phyloP scores from a whole-genome alignment of 2,888 invertebrate genomes.

The Zaprionus obscuricornis region DNA sequence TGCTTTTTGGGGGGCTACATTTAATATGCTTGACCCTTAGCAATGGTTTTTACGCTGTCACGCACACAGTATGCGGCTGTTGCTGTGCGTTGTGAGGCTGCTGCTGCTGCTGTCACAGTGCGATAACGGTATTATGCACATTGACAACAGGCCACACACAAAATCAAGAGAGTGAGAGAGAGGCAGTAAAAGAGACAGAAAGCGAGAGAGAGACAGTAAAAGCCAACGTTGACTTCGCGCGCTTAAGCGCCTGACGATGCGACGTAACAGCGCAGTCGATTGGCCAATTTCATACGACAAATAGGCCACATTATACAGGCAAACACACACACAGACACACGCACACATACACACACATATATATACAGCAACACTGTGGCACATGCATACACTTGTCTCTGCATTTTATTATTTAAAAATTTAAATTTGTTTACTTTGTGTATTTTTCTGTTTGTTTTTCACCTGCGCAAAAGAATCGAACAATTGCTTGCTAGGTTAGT shows the following conservation, averaged over 20 bases:
- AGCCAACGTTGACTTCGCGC: neutral
- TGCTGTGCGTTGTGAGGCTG: slow-evolving; percentile 33
- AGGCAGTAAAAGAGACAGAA: neutral
- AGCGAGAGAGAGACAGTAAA: neutral
- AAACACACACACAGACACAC: neutral
- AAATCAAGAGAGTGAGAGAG: neutral
- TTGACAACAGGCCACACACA: slow-evolving; percentile 57
- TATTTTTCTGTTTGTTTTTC: too few species aligned
- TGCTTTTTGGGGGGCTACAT: slow-evolving; percentile 41
- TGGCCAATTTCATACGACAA: slow-evolving; percentile 66
- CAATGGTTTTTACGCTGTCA: slow-evolving; percentile 5
- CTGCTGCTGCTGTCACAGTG: slow-evolving; percentile 58
- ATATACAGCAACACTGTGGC: too few species aligned
- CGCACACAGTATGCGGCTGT: neutral
- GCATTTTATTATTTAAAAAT: slow-evolving; percentile 21
- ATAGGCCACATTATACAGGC: slow-evolving; percentile 50
- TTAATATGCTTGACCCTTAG: slow-evolving; percentile 53
- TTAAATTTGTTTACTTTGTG: slow-evolving; percentile 14
- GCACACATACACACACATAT: neutral
- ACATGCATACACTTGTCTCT: neutral
- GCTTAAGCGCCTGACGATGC: slow-evolving; percentile 38
- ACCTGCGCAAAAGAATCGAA: neutral
- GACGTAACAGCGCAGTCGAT: slow-evolving; percentile 47
- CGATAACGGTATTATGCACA: slow-evolving; percentile 75
- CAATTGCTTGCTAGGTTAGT: slow-evolving; percentile 39